phyloP scores from a whole-genome alignment of 2,113 vertebrate genomes.

The Callorhinus ursinus region DNA sequence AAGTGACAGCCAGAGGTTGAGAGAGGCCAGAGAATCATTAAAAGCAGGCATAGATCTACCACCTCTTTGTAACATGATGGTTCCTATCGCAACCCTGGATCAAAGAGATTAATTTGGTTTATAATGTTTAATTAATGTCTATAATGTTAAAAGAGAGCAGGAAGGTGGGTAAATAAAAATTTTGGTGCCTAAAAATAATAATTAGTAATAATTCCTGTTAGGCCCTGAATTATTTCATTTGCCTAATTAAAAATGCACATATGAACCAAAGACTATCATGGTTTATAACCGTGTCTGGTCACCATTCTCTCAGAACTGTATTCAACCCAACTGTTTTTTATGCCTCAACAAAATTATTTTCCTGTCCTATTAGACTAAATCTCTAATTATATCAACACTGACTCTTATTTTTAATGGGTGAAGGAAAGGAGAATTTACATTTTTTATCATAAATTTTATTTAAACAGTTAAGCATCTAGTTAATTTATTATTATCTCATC shows the following conservation, averaged over 20 bases:
- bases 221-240: constrained; percentile 50
- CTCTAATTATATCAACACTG: background rate
- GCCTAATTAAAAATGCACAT: constrained; percentile 63
- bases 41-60: too few species aligned
- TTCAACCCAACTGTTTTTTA: background rate
- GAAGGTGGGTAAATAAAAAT: too few species aligned
- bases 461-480: background rate
- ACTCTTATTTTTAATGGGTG: background rate
- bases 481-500: background rate
- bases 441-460: background rate
- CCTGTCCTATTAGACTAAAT: background rate
- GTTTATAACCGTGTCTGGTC: background rate
- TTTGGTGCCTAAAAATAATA: too few species aligned
- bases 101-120: too few species aligned
- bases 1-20: too few species aligned
- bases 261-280: background rate
- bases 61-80: too few species aligned
- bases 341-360: background rate
- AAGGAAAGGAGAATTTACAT: background rate
- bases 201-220: constrained; percentile 54
- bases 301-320: background rate
- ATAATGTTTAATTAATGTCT: too few species aligned
- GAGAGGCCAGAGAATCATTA: too few species aligned
- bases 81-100: too few species aligned
- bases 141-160: too few species aligned